Evolutionary conservation across 2,113 vertebrate species (phyloP).

Genomic region (Anoura caudifer): DNA sequence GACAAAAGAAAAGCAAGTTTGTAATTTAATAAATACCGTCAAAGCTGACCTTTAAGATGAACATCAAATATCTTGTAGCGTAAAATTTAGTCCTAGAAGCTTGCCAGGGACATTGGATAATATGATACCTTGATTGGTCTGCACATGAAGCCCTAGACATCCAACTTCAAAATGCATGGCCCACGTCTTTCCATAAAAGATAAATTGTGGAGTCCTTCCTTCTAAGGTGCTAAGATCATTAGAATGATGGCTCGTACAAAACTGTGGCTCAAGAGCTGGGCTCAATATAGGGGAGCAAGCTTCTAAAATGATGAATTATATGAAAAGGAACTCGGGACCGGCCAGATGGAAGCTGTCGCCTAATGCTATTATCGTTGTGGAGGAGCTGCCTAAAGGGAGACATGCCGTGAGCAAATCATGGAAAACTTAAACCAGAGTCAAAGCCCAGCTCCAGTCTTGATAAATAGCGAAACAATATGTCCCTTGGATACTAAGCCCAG

Average conservation of each 20-base stretch:
- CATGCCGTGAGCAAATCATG: background rate
- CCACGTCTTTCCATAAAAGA: constrained; percentile 40
- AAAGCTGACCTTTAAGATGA: constrained; percentile 69
- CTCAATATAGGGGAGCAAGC: background rate
- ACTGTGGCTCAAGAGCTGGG: background rate
- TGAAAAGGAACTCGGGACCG: background rate
- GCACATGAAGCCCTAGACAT: constrained; percentile 40
- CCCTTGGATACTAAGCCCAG: constrained; percentile 35
- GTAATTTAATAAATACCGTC: constrained; percentile 59
- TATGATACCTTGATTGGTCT: constrained; percentile 58
- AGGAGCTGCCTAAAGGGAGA: constrained; percentile 30
- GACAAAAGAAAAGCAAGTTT: constrained; percentile 62
- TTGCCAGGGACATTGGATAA: constrained; percentile 60
- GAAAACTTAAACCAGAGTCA: constrained; percentile 53
- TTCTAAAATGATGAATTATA: constrained; percentile 54
- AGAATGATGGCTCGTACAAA: constrained; percentile 36
- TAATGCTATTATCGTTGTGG: constrained; percentile 1
- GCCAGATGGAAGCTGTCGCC: constrained; percentile 48
- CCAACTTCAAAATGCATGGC: constrained; percentile 8
- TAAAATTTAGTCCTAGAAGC: constrained; percentile 38
- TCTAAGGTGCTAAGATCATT: constrained; percentile 26
- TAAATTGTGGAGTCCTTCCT: constrained; percentile 40
- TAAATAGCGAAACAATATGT: constrained; percentile 35
- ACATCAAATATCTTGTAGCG: constrained; percentile 56
- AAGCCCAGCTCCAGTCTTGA: constrained; percentile 11